phyloP scores from a whole-genome alignment of 2,888 invertebrate species.

The Liodrosophila aerea region DNA sequence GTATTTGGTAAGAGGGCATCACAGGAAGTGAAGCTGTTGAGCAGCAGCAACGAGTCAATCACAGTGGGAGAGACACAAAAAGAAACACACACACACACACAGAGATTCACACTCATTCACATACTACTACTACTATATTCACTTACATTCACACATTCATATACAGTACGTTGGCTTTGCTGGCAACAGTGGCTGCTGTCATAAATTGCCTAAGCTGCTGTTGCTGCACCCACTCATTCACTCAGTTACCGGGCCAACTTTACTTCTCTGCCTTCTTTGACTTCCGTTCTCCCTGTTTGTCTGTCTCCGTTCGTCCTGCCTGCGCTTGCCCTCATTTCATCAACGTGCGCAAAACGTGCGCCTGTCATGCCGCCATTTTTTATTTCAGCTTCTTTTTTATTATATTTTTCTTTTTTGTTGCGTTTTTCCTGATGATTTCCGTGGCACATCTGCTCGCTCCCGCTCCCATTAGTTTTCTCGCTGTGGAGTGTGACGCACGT shows the following conservation, averaged over 20 bases:
- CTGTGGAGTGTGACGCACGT: constrained; percentile 55
- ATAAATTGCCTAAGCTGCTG: constrained; percentile 59
- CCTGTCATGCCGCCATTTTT: constrained; percentile 61
- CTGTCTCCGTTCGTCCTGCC: constrained; percentile 5
- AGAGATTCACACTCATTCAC: neutral
- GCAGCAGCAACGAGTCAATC: too few species aligned
- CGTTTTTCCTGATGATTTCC: constrained; percentile 55
- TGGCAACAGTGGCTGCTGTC: constrained; percentile 39
- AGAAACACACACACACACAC: neutral
- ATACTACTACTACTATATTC: constrained; percentile 12
- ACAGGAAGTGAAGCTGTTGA: constrained; percentile 14
- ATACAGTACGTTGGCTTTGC: constrained; percentile 25
- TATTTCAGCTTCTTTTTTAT: constrained; percentile 24
- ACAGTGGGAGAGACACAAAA: neutral
- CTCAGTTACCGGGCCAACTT: constrained; percentile 37
- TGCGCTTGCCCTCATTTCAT: constrained; percentile 42
- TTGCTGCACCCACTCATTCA: constrained; percentile 47
- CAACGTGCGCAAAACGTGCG: constrained; percentile 50
- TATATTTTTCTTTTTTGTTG: constrained; percentile 18
- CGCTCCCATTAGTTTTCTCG: constrained; percentile 3
- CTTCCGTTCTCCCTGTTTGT: constrained; percentile 13
- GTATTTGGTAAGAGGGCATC: constrained; percentile 6
- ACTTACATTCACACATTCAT: neutral
- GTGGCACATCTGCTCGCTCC: constrained; percentile 22
- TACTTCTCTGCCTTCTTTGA: neutral